Evolutionary conservation across 1,140 invertebrate genomes (phyloP).

Genomic region (Ptiloglossa arizonensis): DNA sequence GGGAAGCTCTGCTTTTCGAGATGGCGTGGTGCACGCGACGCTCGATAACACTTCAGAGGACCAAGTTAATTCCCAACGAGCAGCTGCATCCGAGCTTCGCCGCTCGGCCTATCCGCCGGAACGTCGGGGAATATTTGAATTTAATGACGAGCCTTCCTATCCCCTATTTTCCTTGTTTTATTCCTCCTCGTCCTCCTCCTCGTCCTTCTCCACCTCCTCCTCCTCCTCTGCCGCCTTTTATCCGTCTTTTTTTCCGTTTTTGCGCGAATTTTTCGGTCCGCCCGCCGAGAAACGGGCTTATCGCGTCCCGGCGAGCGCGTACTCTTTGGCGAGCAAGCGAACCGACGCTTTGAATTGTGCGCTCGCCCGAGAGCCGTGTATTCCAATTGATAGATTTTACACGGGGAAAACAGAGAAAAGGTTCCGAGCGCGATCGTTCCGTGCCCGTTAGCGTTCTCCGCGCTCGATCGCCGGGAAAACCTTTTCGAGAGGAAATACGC

Average conservation of each 20-base stretch:
- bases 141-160: slow-evolving; percentile 28
- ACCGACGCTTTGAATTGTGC: not conserved
- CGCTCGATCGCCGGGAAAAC: no score
- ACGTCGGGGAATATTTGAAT: slow-evolving; percentile 28
- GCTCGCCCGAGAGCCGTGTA: not conserved
- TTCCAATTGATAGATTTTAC: not conserved
- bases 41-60: slow-evolving; percentile 58
- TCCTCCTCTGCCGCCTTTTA: not conserved
- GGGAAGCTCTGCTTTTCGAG: slow-evolving; percentile 36
- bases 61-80: slow-evolving; percentile 53
- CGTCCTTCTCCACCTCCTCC: slow-evolving; percentile 6
- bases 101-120: not conserved
- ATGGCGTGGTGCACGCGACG: slow-evolving; percentile 59
- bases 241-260: no score
- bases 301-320: not conserved
- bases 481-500: no score
- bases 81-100: slow-evolving; percentile 32
- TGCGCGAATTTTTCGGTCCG: not conserved
- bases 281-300: not conserved
- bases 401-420: no score
- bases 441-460: no score
- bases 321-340: not conserved
- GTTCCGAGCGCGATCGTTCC: not conserved
- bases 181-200: not conserved
- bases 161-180: not conserved